Base-by-base conservation (phyloP, 1,140 invertebrate species). In the Micrasema minimum region DNA sequence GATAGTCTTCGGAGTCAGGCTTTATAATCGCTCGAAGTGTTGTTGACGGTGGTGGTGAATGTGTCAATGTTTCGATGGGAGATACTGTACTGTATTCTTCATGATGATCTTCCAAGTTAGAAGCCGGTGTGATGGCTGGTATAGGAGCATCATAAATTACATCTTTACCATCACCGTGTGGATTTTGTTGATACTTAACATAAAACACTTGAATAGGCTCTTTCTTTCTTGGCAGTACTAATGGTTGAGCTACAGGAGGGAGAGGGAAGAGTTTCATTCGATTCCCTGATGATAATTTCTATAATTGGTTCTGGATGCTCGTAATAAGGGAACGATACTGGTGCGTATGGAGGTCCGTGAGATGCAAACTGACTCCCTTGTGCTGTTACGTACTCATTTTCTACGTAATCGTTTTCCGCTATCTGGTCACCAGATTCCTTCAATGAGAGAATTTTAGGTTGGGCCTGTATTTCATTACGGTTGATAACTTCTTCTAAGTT, bases 281-380 rank as follows among this genome's bases (percentile, higher is more conserved):
- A 93, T 80, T 95, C 93, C 77, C 94, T 94, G 55, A 95, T 94
- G 62, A 95, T 95, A 72, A 95, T 95, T 82, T 95, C 93, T 69
- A 95, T 95, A 50, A 95, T 95, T 11, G 93, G 93, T 78, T 95
- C 93, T 0, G 93, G 93, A 65, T 92, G 91, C 74, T 91, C 90
- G 7, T 88, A 82, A 77, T 93, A 92, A 67, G 92, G 88, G 6
- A 86, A 86, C 48, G 80, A 77, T 59, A 87, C 83, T 70, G 86
- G 79, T 48, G 80, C 78, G 78, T 85, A 82, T 66, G 83, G 72
- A 67, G 84, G 83, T 46, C 83, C 84, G 16, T 82, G 84, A 2
- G 85, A 71, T 31, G 77, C 5, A 16, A 37, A 46, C n/a, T 51
- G 62, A n/a, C 41, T 78, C 35, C 84, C 83, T 45, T 81, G 82